These are phyloP conservation scores for Scolopax bukidnonensis DNA, from an alignment of 2,797 vertebrate genomes.

Conservation along the genomic window DNA sequence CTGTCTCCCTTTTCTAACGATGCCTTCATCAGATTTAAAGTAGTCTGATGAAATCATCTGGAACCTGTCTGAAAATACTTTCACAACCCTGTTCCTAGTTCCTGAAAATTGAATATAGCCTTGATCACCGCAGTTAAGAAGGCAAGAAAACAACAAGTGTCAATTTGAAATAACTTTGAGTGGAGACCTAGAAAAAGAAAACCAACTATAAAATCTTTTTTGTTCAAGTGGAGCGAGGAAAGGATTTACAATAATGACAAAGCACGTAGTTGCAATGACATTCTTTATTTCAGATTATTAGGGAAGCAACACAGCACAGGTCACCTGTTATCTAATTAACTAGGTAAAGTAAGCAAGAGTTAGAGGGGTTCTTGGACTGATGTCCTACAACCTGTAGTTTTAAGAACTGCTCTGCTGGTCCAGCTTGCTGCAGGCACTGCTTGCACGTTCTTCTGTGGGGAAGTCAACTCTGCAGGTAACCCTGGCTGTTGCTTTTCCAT, in stretches of 20 bases:
- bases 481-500: not conserved
- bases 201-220: not conserved
- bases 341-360: not conserved
- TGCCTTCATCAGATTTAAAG: not conserved
- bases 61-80: not conserved
- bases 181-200: not conserved
- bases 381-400: not conserved
- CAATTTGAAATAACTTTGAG: not conserved
- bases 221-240: not conserved
- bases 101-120: not conserved
- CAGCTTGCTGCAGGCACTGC: not conserved
- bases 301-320: not conserved
- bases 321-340: not conserved
- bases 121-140: not conserved
- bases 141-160: not conserved
- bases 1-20: not conserved
- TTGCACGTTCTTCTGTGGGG: not conserved
- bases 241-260: not conserved
- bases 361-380: not conserved
- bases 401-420: not conserved
- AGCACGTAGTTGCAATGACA: not conserved
- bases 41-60: not conserved
- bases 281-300: conserved; percentile 45
- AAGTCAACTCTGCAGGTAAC: not conserved
- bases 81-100: not conserved